Evolutionary conservation across 1,140 invertebrate species (phyloP).

Genomic region (Lasioglossum albipes): DNA sequence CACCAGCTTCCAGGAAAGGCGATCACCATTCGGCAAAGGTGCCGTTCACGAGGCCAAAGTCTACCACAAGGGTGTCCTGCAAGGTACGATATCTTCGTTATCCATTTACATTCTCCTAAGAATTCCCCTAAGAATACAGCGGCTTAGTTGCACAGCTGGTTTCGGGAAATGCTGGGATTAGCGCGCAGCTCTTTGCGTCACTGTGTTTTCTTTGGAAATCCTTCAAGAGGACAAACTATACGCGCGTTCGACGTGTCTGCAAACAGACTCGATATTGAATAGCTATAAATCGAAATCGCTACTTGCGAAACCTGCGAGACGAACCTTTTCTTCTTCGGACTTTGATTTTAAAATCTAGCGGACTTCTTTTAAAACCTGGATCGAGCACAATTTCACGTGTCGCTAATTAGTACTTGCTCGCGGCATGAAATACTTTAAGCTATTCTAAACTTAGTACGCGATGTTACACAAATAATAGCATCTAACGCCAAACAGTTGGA

Average conservation of each 20-base stretch:
- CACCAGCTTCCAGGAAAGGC: constrained; percentile 72
- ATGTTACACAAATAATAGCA: too few species aligned
- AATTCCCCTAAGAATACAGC: neutral
- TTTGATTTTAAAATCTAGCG: neutral
- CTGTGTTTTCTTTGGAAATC: constrained; percentile 32
- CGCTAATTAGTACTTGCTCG: too few species aligned
- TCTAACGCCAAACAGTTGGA: too few species aligned
- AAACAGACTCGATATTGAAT: neutral
- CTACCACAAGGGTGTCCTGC: constrained; percentile 74
- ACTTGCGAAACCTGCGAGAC: too few species aligned
- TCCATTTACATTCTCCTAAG: neutral
- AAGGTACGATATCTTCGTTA: constrained; percentile 58
- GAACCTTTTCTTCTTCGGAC: neutral
- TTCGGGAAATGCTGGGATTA: neutral
- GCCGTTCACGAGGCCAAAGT: constrained; percentile 76
- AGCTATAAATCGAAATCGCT: neutral
- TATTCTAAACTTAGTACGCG: too few species aligned
- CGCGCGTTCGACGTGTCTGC: neutral
- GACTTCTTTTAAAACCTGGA: too few species aligned
- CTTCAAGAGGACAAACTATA: constrained; percentile 1
- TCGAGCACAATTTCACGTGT: too few species aligned
- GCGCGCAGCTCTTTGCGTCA: neutral
- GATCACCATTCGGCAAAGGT: constrained; percentile 53
- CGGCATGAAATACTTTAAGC: too few species aligned
- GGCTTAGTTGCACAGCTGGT: neutral